Percentiles rank a stretch among this genome's conserved stretches.
phyloP scores from a whole-genome alignment of 2,113 vertebrate genomes.

The Brachypodius melanocephalos region DNA sequence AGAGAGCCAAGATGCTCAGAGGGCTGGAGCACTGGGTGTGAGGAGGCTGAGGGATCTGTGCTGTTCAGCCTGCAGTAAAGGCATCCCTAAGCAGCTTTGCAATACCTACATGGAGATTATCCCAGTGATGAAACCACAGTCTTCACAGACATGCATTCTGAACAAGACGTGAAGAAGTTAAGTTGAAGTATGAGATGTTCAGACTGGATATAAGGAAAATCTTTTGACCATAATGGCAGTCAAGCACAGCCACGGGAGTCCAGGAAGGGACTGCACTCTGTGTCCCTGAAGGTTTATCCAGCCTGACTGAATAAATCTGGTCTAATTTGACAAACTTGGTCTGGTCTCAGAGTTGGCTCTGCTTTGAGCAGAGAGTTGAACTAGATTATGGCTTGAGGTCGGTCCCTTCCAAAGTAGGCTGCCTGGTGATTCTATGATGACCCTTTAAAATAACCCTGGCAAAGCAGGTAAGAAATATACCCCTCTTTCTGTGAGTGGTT shows the following conservation, averaged over 20 bases:
- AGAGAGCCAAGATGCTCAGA: not conserved
- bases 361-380: not conserved
- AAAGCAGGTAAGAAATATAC: not conserved
- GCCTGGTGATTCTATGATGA: not conserved
- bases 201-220: not conserved
- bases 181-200: not conserved
- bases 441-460: not conserved
- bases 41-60: not conserved
- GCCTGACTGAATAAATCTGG: not conserved
- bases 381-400: not conserved
- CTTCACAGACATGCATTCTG: not conserved
- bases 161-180: not conserved
- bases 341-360: not conserved
- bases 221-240: not conserved
- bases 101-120: not conserved
- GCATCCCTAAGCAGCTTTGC: not conserved
- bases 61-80: not conserved
- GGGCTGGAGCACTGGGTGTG: not conserved
- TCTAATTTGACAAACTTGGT: not conserved
- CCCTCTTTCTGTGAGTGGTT: not conserved
- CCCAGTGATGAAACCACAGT: not conserved
- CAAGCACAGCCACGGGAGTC: not conserved
- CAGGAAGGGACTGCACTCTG: not conserved
- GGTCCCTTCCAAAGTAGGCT: not conserved
- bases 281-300: not conserved